Evolutionary conservation across 1,140 invertebrate species (phyloP).

Genomic region (Phymastichus coffea): DNA sequence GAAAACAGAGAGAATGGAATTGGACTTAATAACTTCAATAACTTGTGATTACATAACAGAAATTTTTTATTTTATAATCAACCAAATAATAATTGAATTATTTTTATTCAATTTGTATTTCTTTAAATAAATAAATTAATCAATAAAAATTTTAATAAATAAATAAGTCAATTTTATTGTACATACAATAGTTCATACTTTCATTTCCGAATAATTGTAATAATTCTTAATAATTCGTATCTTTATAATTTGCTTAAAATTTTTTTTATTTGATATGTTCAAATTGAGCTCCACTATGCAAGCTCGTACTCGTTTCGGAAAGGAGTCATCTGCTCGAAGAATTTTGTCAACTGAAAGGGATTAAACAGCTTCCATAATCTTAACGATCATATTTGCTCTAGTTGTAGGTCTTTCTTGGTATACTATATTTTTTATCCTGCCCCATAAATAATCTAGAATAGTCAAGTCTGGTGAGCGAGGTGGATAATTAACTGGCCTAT

Average conservation of each 20-base stretch:
- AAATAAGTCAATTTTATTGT: not conserved
- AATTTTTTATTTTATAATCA: no score
- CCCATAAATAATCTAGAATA: conserved; percentile 5
- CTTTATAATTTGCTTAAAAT: not conserved
- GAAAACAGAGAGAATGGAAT: no score
- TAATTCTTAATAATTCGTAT: no score
- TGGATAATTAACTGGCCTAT: conserved; percentile 37
- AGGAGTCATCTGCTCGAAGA: conserved; percentile 1
- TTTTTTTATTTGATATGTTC: conserved; percentile 8
- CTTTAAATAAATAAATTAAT: not conserved
- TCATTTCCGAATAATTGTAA: no score
- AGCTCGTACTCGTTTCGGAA: conserved; percentile 2
- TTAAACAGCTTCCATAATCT: no score
- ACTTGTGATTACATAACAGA: no score
- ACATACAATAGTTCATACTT: no score
- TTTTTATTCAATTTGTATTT: not conserved
- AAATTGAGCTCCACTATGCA: conserved; percentile 4
- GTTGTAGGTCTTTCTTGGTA: no score
- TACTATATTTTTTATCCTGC: not conserved
- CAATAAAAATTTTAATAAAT: not conserved
- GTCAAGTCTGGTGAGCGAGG: conserved; percentile 48
- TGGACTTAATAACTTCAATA: no score
- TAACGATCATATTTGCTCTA: conserved; percentile 8
- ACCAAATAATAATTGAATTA: no score
- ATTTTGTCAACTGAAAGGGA: conserved; percentile 9